Percentiles rank a stretch among this genome's conserved stretches.
Conservation (phyloP, 2,888 invertebrate species). For the Lithophane leautieri region DNA sequence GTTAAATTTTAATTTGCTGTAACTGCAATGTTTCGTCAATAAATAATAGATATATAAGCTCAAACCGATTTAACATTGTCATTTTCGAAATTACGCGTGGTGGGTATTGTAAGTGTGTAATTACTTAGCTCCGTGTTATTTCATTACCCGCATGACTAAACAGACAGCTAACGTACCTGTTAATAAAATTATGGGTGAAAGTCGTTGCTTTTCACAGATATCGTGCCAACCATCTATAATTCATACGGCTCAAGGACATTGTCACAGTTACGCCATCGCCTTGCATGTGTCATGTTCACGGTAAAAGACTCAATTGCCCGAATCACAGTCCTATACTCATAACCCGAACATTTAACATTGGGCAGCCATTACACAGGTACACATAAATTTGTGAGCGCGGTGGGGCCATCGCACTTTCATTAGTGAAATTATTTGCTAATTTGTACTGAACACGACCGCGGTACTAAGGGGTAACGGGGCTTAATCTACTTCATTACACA, state of each 20-base stretch:
- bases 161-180: conserved; percentile 56
- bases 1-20: conserved; percentile 6
- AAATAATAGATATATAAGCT: conserved; percentile 23
- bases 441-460: conserved; percentile 80
- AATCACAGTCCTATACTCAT: conserved; percentile 72
- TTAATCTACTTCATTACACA: conserved; percentile 84
- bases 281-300: conserved; percentile 60
- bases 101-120: conserved; percentile 46
- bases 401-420: conserved; percentile 80
- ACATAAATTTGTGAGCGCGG: conserved; percentile 73
- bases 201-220: conserved; percentile 68
- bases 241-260: conserved; percentile 77
- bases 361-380: conserved; percentile 63
- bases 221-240: conserved; percentile 76
- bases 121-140: conserved; percentile 62
- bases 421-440: conserved; percentile 86
- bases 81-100: conserved; percentile 46
- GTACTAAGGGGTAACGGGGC: conserved; percentile 77
- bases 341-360: conserved; percentile 68
- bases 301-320: conserved; percentile 65
- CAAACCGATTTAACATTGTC: conserved; percentile 35
- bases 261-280: conserved; percentile 72
- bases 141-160: conserved; percentile 58
- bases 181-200: conserved; percentile 73
- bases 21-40: conserved; percentile 9